These are phyloP conservation scores for Psettodes erumei DNA, from an alignment of 2,113 vertebrate genomes.

Conservation along the genomic window DNA sequence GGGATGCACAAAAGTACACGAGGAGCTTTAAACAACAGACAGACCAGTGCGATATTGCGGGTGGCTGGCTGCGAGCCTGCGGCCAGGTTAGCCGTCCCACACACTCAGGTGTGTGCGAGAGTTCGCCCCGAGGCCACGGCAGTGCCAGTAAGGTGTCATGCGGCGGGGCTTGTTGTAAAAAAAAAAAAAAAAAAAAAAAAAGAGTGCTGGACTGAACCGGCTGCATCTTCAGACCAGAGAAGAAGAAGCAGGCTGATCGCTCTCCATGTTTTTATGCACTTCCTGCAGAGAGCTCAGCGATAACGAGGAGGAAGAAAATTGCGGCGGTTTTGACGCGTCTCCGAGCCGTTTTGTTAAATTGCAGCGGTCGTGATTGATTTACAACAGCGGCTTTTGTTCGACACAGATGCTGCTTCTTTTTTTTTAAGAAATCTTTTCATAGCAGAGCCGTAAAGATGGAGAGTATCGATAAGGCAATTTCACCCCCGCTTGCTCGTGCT, in stretches of 20 bases:
- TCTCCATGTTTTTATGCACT: slow-evolving; percentile 49
- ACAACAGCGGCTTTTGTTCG: slow-evolving; percentile 21
- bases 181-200: too few species aligned
- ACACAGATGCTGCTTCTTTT: slow-evolving; percentile 1
- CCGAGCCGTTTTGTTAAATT: slow-evolving; percentile 52
- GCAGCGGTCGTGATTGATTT: slow-evolving; percentile 62
- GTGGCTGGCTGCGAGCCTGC: slow-evolving; percentile 61
- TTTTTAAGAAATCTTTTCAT: slow-evolving; percentile 44
- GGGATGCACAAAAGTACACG: slow-evolving; percentile 39
- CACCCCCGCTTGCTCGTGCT: not conserved
- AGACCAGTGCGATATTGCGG: slow-evolving; percentile 71
- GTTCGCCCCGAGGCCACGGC: slow-evolving; percentile 66
- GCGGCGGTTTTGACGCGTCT: slow-evolving; percentile 19
- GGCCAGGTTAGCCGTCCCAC: slow-evolving; percentile 63
- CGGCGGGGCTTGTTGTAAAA: slow-evolving; percentile 54
- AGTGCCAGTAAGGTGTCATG: slow-evolving; percentile 70
- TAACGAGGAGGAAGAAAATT: slow-evolving; percentile 36
- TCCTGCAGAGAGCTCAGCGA: slow-evolving; percentile 10
- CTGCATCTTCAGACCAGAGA: slow-evolving; percentile 33
- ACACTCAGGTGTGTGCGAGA: slow-evolving; percentile 72
- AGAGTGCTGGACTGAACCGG: slow-evolving; percentile 29
- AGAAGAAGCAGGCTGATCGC: too few species aligned
- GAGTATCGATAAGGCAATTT: slow-evolving; percentile 54
- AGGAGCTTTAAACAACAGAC: slow-evolving; percentile 61
- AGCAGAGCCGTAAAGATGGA: slow-evolving; percentile 8